Evolutionary conservation across 2,797 vertebrate species (phyloP).

Genomic region (Clarias laeviceps): DNA sequence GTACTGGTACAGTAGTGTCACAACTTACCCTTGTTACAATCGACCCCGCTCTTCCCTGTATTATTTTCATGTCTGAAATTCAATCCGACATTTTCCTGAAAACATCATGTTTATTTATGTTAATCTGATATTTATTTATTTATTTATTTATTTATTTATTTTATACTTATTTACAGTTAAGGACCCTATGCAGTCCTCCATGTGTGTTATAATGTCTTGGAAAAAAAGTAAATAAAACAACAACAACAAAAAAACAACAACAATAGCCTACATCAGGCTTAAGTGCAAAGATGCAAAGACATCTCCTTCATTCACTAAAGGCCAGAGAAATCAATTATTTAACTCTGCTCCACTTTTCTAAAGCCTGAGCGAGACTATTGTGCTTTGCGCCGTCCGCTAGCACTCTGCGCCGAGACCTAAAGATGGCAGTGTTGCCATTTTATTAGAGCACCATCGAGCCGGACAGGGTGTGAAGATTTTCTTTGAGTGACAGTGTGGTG

Average conservation of each 20-base stretch:
- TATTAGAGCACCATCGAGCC: neutral
- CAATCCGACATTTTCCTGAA: neutral
- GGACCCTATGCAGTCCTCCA: neutral
- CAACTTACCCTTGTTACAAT: neutral
- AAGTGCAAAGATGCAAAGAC: constrained; percentile 52
- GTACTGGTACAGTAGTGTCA: neutral
- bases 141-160: neutral
- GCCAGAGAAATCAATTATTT: constrained; percentile 60
- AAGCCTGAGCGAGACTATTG: constrained; percentile 36
- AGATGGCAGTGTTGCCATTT: constrained; percentile 61
- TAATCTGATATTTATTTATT: neutral
- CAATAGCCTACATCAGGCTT: constrained; percentile 39
- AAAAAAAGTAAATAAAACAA: no score
- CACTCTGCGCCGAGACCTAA: constrained; percentile 43
- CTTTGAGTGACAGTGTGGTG: neutral
- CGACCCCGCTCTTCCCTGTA: neutral
- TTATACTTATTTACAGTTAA: neutral
- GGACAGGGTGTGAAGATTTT: neutral
- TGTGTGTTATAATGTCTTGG: constrained; percentile 8
- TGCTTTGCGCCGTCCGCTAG: constrained; percentile 2
- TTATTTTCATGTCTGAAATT: neutral
- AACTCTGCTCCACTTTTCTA: constrained; percentile 61
- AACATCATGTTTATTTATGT: neutral
- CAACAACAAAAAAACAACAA: neutral
- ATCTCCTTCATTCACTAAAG: constrained; percentile 56